phyloP scores from a whole-genome alignment of 2,797 vertebrate genomes.

The Micropoecilia bifurca region DNA sequence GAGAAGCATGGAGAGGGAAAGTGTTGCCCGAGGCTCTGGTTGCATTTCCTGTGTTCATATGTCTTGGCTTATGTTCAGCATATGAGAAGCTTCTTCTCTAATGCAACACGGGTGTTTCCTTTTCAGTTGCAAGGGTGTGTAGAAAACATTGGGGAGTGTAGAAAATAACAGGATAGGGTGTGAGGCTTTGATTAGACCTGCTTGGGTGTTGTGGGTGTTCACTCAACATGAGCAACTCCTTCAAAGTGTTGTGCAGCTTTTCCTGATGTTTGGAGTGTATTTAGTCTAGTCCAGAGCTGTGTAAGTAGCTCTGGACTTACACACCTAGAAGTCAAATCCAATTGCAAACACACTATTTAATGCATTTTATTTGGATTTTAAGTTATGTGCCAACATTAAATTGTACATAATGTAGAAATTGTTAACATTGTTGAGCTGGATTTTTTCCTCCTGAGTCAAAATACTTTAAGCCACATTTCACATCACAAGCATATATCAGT shows the following conservation, averaged over 20 bases:
- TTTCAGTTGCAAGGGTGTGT: not conserved
- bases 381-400: not conserved
- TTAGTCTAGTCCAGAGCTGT: not conserved
- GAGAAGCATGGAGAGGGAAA: slow-evolving; percentile 27
- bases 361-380: not conserved
- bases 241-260: not conserved
- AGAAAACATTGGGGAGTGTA: slow-evolving; percentile 8
- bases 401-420: not conserved
- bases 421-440: too few species aligned
- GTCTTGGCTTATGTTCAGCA: not conserved
- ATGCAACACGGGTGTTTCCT: not conserved
- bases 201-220: not conserved
- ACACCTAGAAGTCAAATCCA: not conserved
- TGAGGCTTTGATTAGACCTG: slow-evolving; percentile 35
- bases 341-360: not conserved
- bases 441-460: not conserved
- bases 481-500: not conserved
- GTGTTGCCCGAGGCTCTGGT: not conserved
- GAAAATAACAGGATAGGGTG: slow-evolving; percentile 46
- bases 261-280: not conserved
- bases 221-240: not conserved
- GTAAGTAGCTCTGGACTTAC: not conserved
- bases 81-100: not conserved
- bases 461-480: not conserved
- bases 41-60: not conserved